These are phyloP conservation scores for Pseudorhiza aurosa DNA, from an alignment of 30 jellyfish, hydroid and myxozoan genomes.

Conservation along the genomic window DNA sequence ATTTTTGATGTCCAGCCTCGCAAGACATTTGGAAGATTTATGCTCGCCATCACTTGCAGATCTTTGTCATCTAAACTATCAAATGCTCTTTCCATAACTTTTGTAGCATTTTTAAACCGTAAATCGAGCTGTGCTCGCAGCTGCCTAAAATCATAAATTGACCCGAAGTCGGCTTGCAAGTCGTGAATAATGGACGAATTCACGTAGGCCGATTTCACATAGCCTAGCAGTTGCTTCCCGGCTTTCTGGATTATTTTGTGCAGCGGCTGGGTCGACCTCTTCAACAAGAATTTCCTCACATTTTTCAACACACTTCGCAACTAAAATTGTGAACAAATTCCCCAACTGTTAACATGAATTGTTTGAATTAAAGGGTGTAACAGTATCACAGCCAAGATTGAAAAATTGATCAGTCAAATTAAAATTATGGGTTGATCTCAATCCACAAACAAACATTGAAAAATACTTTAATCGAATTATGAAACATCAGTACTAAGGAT, in stretches of 20 bases:
- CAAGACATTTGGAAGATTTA: slow-evolving; percentile 25
- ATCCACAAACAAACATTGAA: too few relatives aligned
- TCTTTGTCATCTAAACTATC: background rate
- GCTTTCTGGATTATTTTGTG: slow-evolving; percentile 43
- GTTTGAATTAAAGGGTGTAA: too few relatives aligned
- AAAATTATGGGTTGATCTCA: too few relatives aligned
- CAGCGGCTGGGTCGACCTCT: slow-evolving; percentile 49
- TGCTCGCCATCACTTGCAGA: slow-evolving; percentile 5
- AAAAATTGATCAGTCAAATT: too few relatives aligned
- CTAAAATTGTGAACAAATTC: too few relatives aligned
- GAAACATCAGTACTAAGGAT: too few relatives aligned
- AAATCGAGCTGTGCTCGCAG: background rate
- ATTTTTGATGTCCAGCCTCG: slow-evolving; percentile 4
- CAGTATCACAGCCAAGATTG: too few relatives aligned
- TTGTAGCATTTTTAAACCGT: background rate
- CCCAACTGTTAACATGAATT: too few relatives aligned
- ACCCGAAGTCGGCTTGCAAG: background rate
- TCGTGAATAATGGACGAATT: slow-evolving; percentile 10
- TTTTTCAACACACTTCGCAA: background rate
- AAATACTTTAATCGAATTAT: too few relatives aligned
- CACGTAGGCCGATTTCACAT: slow-evolving; percentile 4
- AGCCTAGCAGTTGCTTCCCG: slow-evolving; percentile 18
- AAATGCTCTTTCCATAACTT: background rate
- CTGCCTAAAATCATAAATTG: slow-evolving; percentile 5
- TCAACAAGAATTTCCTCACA: slow-evolving; percentile 11